A percentile compares a stretch with the other conserved stretches of the same genome.
Conservation (phyloP, 2,888 invertebrate species). For the Pantelozetes paolii region DNA sequence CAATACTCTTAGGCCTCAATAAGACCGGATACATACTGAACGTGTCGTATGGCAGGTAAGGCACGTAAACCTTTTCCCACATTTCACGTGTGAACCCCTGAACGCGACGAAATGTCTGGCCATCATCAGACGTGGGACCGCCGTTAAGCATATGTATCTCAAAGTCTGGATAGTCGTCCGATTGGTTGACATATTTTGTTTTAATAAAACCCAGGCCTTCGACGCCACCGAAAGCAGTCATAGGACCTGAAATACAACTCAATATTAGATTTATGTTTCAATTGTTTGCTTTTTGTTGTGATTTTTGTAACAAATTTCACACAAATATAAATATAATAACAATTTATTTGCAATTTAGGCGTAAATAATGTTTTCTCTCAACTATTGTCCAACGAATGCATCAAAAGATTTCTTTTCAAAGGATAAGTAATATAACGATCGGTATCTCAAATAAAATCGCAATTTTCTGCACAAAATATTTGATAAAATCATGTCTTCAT, state of each 20-base stretch:
- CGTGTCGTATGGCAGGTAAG: conserved; percentile 47
- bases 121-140: conserved; percentile 73
- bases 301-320: too few species aligned
- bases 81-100: conserved; percentile 68
- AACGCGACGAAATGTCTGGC: conserved; percentile 63
- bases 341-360: conserved; percentile 1
- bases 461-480: too few species aligned
- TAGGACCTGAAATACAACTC: conserved; percentile 56
- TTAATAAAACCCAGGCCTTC: conserved; percentile 83
- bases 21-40: conserved; percentile 48
- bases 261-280: background rate
- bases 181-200: conserved; percentile 70
- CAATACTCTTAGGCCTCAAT: conserved; percentile 47
- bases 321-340: background rate
- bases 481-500: too few species aligned
- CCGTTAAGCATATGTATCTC: conserved; percentile 83
- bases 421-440: too few species aligned
- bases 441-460: too few species aligned
- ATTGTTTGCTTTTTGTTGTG: background rate
- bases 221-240: conserved; percentile 77
- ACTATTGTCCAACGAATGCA: conserved; percentile 18
- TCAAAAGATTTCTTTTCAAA: too few species aligned
- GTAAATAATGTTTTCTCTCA: conserved; percentile 2
- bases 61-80: conserved; percentile 48
- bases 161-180: conserved; percentile 74